A percentile compares a stretch with the other conserved stretches of the same genome.
Evolutionary conservation across 2,113 vertebrate genomes (phyloP).

Genomic region (Siniperca chuatsi): DNA sequence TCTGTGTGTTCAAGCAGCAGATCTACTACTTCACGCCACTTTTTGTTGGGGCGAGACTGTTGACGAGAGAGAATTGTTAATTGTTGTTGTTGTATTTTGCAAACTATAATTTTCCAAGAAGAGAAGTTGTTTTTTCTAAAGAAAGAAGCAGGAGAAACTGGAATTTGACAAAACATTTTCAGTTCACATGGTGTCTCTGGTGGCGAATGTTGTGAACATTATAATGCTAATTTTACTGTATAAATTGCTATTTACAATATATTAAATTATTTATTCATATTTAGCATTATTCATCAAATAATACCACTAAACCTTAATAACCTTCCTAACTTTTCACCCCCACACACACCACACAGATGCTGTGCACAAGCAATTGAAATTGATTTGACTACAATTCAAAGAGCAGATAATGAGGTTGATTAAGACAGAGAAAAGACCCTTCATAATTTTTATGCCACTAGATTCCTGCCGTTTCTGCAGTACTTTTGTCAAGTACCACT

Average conservation of each 20-base stretch:
- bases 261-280: background rate
- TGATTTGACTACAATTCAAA: constrained; percentile 12
- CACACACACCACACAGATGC: background rate
- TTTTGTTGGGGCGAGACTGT: no score
- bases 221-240: background rate
- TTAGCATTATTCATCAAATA: background rate
- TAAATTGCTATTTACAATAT: constrained; percentile 18
- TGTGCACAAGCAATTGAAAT: constrained; percentile 5
- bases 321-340: background rate
- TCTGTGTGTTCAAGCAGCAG: no score
- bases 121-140: background rate
- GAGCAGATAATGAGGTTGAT: constrained; percentile 15
- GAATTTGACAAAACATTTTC: background rate
- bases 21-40: no score
- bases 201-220: background rate
- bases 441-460: background rate
- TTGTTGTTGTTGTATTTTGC: background rate
- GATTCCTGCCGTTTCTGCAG: constrained; percentile 2
- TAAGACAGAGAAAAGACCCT: background rate
- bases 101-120: background rate
- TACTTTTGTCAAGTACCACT: background rate
- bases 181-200: background rate
- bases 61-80: background rate
- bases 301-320: background rate
- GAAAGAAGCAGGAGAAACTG: constrained; percentile 15